Base-by-base conservation (phyloP, 2,888 invertebrate species). In the Psylliodes chrysocephalus region DNA sequence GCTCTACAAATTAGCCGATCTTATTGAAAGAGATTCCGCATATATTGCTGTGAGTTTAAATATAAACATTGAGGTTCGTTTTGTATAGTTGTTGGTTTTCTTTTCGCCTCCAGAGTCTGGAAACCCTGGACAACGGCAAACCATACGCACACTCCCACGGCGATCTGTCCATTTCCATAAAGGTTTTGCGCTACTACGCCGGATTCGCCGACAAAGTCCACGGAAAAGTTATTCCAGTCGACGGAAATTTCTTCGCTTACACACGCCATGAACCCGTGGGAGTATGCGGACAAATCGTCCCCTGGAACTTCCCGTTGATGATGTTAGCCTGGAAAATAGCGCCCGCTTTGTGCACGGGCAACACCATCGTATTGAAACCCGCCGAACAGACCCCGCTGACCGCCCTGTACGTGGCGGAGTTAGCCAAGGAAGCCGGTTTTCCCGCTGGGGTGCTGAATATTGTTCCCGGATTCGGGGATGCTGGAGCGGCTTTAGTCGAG, bases 191-290 rank as follows among this genome's bases (percentile, higher is more conserved):
- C 63, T 92, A 92, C 75, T 92, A 91, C 80, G 94, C 93, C 59
- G 94, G 94, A 19, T 93, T 90, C 89, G 89, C 91, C 51, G 94
- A 95, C 80, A 95, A 96, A 83, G 90, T 91, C 75, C 90, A 91
- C 73, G 95, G 95, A 12, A 89, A 90, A 71, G 93, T 93, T 0
- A 91, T 94, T 69, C 94, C 94, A 14, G 1, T 78, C 84, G 89
- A 87, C 78, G 90, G 89, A 3, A 78, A 81, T 7, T 84, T 83
- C 64, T 83, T 92, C 69, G 82, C 88, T 1, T 85, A 90, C 83
- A 91, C 90, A 0, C 83, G 86, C 33, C 88, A 89, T 73, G 91
- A 93, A 76, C 91, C 92, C 0, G 84, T 92, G 28, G 92, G 92
- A n/a, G 90, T 93, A 6, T 91, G 91, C 66, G 92, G 90, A 0